Conservation (phyloP, 2,797 vertebrate species). For the Tapera naevia region DNA sequence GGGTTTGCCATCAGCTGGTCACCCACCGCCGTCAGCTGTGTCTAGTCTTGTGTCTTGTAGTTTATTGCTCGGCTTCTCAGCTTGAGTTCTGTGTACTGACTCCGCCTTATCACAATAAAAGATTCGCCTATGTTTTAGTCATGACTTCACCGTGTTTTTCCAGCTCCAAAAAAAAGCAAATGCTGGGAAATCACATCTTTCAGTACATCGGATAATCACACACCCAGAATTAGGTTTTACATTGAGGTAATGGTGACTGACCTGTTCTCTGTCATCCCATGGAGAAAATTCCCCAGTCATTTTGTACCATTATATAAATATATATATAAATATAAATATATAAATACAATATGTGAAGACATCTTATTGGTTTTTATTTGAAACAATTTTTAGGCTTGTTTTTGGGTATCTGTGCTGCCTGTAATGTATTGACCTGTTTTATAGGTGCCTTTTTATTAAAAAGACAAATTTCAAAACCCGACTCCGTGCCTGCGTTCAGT, state of each 20-base stretch:
- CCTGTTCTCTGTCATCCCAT: slow-evolving; percentile 64
- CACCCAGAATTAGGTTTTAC: slow-evolving; percentile 53
- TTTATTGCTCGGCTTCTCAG: slow-evolving; percentile 47
- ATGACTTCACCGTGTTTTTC: not conserved
- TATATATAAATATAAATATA: slow-evolving; percentile 84
- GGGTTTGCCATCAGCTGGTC: not conserved
- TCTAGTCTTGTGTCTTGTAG: slow-evolving; percentile 65
- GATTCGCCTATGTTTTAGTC: slow-evolving; percentile 32
- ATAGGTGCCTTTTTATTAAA: slow-evolving; percentile 87
- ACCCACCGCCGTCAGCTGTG: not conserved
- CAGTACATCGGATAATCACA: slow-evolving; percentile 3
- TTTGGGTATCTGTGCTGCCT: slow-evolving; percentile 84
- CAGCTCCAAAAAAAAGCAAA: not conserved
- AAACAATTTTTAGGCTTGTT: slow-evolving; percentile 85
- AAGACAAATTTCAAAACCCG: slow-evolving; percentile 74
- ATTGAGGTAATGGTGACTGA: slow-evolving; percentile 46
- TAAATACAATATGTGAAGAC: slow-evolving; percentile 85
- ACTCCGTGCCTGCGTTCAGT: slow-evolving; percentile 29
- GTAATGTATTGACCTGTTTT: slow-evolving; percentile 86
- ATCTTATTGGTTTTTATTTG: slow-evolving; percentile 84
- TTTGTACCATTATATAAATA: slow-evolving; percentile 86
- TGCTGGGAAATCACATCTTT: not conserved
- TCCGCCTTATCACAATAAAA: slow-evolving; percentile 31
- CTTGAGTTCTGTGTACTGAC: slow-evolving; percentile 49
- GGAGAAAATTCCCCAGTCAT: slow-evolving; percentile 75